phyloP scores from a whole-genome alignment of 2,797 vertebrate species.

The Enteromius mattozi region DNA sequence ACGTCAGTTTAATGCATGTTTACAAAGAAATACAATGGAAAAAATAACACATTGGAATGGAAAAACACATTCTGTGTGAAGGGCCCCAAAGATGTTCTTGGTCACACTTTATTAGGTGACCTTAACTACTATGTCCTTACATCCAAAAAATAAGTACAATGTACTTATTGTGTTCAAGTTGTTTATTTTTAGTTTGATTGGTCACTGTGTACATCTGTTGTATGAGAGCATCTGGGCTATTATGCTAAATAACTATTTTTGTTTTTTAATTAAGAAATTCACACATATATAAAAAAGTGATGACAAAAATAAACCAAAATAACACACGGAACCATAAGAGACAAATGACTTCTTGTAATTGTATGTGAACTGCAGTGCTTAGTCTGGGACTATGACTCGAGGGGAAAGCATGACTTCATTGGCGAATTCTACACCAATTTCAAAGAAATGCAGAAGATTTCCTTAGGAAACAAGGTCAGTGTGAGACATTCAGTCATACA shows the following conservation, averaged over 20 bases:
- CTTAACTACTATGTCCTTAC: too few species aligned
- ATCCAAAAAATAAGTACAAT: too few species aligned
- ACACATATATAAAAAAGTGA: not conserved
- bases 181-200: not conserved
- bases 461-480: conserved; percentile 87
- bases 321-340: not conserved
- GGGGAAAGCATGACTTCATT: conserved; percentile 96
- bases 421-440: conserved; percentile 95
- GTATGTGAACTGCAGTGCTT: conserved; percentile 78
- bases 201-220: not conserved
- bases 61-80: not conserved
- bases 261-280: not conserved
- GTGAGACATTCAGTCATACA: conserved; percentile 31
- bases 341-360: conserved; percentile 1
- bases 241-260: not conserved
- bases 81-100: not conserved
- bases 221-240: not conserved
- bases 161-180: too few species aligned
- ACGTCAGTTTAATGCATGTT: not conserved
- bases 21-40: not conserved
- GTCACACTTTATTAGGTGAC: too few species aligned
- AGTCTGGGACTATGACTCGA: conserved; percentile 95
- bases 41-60: not conserved
- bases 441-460: conserved; percentile 91
- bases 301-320: conserved; percentile 15